These are phyloP conservation scores for Antigone vipio DNA, from an alignment of 2,113 vertebrate species.

Conservation along the genomic window DNA sequence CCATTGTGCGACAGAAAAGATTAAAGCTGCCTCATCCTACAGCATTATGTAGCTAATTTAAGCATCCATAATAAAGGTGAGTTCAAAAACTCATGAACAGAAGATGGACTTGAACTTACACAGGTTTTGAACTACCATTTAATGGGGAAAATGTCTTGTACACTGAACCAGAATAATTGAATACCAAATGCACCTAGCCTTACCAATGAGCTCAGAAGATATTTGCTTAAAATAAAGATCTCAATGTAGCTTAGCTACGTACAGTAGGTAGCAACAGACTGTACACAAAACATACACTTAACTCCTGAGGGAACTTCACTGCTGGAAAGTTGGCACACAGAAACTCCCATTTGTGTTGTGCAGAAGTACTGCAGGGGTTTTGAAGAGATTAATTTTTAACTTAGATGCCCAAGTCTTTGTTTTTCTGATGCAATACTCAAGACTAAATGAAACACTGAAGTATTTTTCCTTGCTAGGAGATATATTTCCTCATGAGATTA, in stretches of 20 bases:
- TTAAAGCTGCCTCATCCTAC: neutral
- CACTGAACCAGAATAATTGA: neutral
- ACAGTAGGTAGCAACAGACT: constrained; percentile 12
- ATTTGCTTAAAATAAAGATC: neutral
- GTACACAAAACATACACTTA: constrained; percentile 34
- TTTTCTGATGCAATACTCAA: neutral
- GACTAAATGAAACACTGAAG: neutral
- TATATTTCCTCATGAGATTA: neutral
- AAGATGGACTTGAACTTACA: neutral
- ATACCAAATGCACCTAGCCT: neutral
- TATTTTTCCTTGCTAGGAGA: neutral
- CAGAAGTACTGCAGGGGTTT: neutral
- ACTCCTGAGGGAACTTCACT: neutral
- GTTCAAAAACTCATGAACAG: neutral
- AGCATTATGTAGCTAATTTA: neutral
- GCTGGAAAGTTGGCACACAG: neutral
- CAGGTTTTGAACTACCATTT: neutral
- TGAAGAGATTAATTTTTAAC: neutral
- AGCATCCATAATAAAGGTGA: neutral
- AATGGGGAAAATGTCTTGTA: neutral
- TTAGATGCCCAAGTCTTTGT: neutral
- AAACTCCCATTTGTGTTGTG: neutral
- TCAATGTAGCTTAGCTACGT: neutral
- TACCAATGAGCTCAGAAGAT: neutral
- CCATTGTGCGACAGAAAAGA: neutral